Evolutionary conservation across 2,797 vertebrate species (phyloP).

Genomic region (Emydoidea blandingii): DNA sequence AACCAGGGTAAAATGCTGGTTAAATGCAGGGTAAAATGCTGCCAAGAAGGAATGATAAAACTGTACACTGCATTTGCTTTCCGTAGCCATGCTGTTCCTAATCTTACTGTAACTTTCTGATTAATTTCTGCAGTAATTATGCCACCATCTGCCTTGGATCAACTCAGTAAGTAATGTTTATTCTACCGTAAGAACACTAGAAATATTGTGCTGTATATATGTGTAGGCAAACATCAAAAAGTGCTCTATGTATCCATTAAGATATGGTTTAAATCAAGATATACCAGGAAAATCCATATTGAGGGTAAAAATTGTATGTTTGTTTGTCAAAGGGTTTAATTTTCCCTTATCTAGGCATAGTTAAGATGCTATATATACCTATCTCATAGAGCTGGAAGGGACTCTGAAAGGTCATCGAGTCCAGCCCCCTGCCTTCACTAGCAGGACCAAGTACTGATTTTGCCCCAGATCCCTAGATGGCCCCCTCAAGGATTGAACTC

Average conservation of each 20-base stretch:
- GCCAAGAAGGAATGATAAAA: not conserved
- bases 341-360: not conserved
- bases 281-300: not conserved
- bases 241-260: not conserved
- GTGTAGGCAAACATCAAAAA: not conserved
- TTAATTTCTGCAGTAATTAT: conserved; percentile 92
- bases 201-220: not conserved
- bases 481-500: no score
- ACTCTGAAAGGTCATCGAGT: no score
- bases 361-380: not conserved
- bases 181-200: not conserved
- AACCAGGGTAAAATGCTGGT: not conserved
- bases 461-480: no score
- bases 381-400: no score
- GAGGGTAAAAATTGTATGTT: not conserved
- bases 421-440: no score
- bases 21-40: not conserved
- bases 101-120: conserved; percentile 13
- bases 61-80: not conserved
- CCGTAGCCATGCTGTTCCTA: not conserved
- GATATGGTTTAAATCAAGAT: not conserved
- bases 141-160: conserved; percentile 98
- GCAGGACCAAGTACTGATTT: no score
- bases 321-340: not conserved
- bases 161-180: conserved; percentile 93